phyloP scores from a whole-genome alignment of 2,888 invertebrate species.

The Aethes cnicana region DNA sequence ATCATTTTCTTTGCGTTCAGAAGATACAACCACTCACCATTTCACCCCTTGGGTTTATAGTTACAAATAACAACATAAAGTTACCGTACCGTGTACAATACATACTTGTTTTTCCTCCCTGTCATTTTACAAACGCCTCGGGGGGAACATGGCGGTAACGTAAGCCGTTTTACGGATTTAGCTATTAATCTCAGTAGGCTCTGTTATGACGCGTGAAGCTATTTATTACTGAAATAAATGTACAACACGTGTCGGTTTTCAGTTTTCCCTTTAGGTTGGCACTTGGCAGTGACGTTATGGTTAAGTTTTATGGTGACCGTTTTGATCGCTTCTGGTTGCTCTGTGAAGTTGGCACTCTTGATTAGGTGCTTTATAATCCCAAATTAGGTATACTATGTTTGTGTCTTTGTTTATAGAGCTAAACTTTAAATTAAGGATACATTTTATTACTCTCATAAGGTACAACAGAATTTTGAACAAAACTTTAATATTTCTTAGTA shows the following conservation, averaged over 20 bases:
- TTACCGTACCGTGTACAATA: too few species aligned
- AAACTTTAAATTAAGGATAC: too few species aligned
- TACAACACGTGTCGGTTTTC: constrained; percentile 7
- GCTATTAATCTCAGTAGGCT: constrained; percentile 61
- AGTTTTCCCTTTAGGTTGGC: neutral
- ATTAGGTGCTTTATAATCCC: constrained; percentile 1
- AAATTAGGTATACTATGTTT: neutral
- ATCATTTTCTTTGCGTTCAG: too few species aligned
- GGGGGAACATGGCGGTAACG: constrained; percentile 15
- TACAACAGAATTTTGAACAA: too few species aligned
- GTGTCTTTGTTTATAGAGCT: too few species aligned
- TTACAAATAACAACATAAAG: too few species aligned
- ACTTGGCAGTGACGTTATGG: neutral
- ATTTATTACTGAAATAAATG: constrained; percentile 8
- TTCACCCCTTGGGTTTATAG: neutral
- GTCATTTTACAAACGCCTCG: constrained; percentile 12
- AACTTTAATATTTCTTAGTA: too few species aligned
- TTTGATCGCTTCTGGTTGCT: too few species aligned
- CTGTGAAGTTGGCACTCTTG: constrained; percentile 1
- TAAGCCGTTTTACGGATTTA: constrained; percentile 51
- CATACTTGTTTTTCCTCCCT: constrained; percentile 8
- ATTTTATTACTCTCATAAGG: too few species aligned
- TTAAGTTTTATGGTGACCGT: too few species aligned
- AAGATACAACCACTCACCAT: too few species aligned
- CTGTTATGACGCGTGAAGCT: constrained; percentile 11